Conservation (phyloP, 2,797 vertebrate genomes). For the Poeciliopsis gracilis region DNA sequence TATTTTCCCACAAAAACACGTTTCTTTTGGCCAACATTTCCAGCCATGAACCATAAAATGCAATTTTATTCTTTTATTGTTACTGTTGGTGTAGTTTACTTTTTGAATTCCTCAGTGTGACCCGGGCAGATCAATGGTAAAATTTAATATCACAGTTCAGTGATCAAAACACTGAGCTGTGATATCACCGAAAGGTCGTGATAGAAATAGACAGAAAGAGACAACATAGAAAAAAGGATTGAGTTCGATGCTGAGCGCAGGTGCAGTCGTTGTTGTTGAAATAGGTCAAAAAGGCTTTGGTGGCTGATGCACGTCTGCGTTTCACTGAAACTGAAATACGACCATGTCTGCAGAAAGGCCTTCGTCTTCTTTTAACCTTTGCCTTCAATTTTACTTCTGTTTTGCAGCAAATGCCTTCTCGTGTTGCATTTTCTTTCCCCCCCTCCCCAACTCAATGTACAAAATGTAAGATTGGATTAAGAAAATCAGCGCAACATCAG, state of each 20-base stretch:
- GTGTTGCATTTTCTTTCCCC: not conserved
- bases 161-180: constrained; percentile 14
- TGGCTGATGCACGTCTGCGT: constrained; percentile 28
- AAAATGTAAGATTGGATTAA: not conserved
- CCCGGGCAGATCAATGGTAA: constrained; percentile 10
- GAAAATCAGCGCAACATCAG: not conserved
- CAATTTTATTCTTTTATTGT: not conserved
- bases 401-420: not conserved
- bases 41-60: not conserved
- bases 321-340: constrained; percentile 18
- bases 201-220: constrained; percentile 7
- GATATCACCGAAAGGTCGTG: constrained; percentile 1
- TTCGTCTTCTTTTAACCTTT: constrained; percentile 1
- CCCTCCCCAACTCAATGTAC: not conserved
- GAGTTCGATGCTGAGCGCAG: constrained; percentile 15
- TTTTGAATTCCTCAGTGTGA: constrained; percentile 4
- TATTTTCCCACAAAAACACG: not conserved
- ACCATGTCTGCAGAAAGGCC: constrained; percentile 20
- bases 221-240: constrained; percentile 4
- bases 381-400: not conserved
- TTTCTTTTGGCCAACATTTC: not conserved
- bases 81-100: not conserved
- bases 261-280: constrained; percentile 9
- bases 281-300: not conserved
- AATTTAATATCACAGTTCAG: constrained; percentile 39